Evolutionary conservation across 2,888 invertebrate genomes (phyloP).

Genomic region (Nomada lathburiana): DNA sequence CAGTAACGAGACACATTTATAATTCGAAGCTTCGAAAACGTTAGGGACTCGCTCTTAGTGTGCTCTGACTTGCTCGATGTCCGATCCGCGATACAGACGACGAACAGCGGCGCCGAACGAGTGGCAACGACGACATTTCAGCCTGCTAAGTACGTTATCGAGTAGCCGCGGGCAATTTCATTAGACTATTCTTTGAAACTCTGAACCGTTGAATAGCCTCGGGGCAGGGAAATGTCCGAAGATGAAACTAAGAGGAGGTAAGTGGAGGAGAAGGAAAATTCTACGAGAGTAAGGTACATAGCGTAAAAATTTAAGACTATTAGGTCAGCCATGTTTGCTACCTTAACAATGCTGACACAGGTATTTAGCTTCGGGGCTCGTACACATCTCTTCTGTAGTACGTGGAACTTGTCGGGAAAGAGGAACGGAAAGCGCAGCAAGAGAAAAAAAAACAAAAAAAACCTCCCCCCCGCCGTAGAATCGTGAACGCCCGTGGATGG

Average conservation of each 20-base stretch:
- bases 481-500: slow-evolving; percentile 5
- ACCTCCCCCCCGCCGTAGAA: neutral
- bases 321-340: slow-evolving; percentile 71
- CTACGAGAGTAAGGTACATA: slow-evolving; percentile 63
- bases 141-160: slow-evolving; percentile 36
- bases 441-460: neutral
- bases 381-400: slow-evolving; percentile 47
- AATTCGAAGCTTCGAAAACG: slow-evolving; percentile 28
- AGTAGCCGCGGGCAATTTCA: slow-evolving; percentile 74
- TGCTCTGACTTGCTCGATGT: slow-evolving; percentile 21
- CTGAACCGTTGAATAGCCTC: slow-evolving; percentile 21
- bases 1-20: slow-evolving; percentile 45
- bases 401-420: slow-evolving; percentile 31
- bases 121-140: neutral
- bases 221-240: neutral
- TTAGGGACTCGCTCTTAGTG: neutral
- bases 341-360: slow-evolving; percentile 76
- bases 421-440: slow-evolving; percentile 3
- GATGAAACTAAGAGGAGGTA: slow-evolving; percentile 13
- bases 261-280: slow-evolving; percentile 24
- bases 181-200: slow-evolving; percentile 70
- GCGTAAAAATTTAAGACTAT: slow-evolving; percentile 77
- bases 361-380: slow-evolving; percentile 70
- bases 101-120: slow-evolving; percentile 3
- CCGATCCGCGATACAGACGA: neutral